Percentiles rank a stretch among this genome's conserved stretches.
phyloP scores from a whole-genome alignment of 2,888 invertebrate genomes.

The Minunthozetes semirufus region DNA sequence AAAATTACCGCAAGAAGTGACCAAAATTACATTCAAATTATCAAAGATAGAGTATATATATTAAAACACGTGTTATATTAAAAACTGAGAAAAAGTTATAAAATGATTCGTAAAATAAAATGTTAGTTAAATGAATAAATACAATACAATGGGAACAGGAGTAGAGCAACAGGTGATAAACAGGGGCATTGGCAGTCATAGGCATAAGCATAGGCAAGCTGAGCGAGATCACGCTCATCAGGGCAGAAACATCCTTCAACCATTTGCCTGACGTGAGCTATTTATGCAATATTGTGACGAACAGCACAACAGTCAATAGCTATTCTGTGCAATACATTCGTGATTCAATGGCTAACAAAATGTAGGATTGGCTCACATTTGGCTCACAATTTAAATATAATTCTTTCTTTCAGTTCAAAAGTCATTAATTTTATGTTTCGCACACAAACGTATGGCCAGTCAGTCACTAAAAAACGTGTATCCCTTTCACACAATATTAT shows the following conservation, averaged over 20 bases:
- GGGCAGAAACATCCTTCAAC: conserved; percentile 8
- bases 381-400: neutral
- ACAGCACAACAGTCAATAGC: neutral
- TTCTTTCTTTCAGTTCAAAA: neutral
- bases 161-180: conserved; percentile 26
- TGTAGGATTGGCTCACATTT: neutral
- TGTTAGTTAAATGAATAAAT: neutral
- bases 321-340: conserved; percentile 20
- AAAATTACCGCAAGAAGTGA: too few relatives aligned
- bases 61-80: neutral
- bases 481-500: neutral
- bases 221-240: conserved; percentile 14
- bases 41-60: too few relatives aligned
- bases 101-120: neutral
- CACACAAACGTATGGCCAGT: neutral
- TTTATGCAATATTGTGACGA: conserved; percentile 21
- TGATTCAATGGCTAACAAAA: conserved; percentile 5
- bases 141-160: neutral
- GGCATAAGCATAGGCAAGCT: too few relatives aligned
- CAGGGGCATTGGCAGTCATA: neutral
- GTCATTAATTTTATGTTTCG: conserved; percentile 19
- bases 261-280: conserved; percentile 19
- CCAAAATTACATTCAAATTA: too few relatives aligned
- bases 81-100: neutral
- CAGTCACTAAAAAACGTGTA: neutral